Percentiles rank a stretch among this genome's conserved stretches.
Conservation (phyloP, 2,888 invertebrate species). For the Diadromus collaris region DNA sequence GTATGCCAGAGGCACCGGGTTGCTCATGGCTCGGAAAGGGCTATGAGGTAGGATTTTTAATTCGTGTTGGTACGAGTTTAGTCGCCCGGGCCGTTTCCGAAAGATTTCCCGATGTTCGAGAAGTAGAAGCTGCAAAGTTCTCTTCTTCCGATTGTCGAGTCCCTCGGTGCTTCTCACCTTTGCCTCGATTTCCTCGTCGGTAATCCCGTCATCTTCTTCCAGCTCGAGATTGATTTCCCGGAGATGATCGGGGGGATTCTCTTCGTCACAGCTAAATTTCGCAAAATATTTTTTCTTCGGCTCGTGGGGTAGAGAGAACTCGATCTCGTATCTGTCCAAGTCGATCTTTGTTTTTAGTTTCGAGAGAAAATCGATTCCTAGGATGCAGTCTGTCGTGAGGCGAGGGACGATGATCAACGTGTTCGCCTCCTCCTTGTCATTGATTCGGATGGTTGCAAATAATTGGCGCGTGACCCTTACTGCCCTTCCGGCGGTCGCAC, state of each 20-base stretch:
- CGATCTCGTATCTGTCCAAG: not conserved
- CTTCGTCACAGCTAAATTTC: no score
- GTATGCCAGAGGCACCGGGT: not conserved
- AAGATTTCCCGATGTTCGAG: not conserved
- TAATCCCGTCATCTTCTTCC: not conserved
- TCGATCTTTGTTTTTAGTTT: no score
- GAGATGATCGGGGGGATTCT: not conserved
- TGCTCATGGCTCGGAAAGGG: not conserved
- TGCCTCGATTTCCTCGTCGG: not conserved
- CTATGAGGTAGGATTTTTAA: not conserved
- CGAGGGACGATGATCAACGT: slow-evolving; percentile 16
- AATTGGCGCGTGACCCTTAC: not conserved
- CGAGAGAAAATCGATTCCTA: slow-evolving; percentile 8
- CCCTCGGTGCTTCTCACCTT: not conserved
- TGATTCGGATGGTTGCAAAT: not conserved
- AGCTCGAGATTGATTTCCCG: not conserved
- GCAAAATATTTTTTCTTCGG: not conserved
- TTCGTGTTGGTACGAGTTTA: not conserved
- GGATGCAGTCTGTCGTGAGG: slow-evolving; percentile 2
- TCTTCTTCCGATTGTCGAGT: not conserved
- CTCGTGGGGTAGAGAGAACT: not conserved
- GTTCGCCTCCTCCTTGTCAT: not conserved
- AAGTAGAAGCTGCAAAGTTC: not conserved
- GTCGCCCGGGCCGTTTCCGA: not conserved
- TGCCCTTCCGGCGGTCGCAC: slow-evolving; percentile 1